phyloP scores from a whole-genome alignment of 2,113 vertebrate genomes.

The Cephalopholis sonnerati region DNA sequence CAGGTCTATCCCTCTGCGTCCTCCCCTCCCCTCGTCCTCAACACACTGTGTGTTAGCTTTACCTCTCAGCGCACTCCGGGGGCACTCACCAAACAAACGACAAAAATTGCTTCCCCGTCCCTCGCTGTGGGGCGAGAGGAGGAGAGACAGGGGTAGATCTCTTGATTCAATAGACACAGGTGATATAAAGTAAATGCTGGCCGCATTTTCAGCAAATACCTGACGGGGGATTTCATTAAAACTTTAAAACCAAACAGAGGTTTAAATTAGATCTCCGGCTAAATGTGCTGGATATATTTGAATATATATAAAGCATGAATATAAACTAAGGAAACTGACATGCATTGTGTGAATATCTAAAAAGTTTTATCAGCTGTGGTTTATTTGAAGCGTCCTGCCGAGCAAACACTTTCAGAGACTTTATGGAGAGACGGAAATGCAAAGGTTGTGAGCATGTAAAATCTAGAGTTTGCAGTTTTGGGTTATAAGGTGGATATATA shows the following conservation, averaged over 20 bases:
- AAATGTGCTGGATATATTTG: neutral
- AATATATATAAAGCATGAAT: neutral
- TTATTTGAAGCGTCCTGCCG: neutral
- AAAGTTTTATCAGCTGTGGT: neutral
- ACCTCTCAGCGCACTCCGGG: slow-evolving; percentile 40
- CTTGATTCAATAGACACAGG: slow-evolving; percentile 56
- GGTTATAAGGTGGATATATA: neutral
- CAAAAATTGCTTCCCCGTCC: slow-evolving; percentile 34
- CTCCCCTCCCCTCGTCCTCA: slow-evolving; percentile 27
- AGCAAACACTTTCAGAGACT: neutral
- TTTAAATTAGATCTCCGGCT: neutral
- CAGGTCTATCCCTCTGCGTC: slow-evolving; percentile 60
- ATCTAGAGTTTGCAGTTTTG: neutral
- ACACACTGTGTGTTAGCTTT: slow-evolving; percentile 56
- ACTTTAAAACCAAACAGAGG: neutral
- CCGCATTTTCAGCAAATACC: neutral
- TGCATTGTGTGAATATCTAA: neutral
- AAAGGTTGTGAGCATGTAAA: neutral
- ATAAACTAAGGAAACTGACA: neutral
- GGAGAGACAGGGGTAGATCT: slow-evolving; percentile 1
- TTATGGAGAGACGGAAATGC: neutral
- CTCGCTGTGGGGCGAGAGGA: slow-evolving; percentile 11
- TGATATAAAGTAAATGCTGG: slow-evolving; percentile 19
- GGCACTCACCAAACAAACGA: slow-evolving; percentile 51
- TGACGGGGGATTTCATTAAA: neutral